Evolutionary conservation across 2,113 vertebrate species (phyloP).

Genomic region (Ornithorhynchus anatinus): DNA sequence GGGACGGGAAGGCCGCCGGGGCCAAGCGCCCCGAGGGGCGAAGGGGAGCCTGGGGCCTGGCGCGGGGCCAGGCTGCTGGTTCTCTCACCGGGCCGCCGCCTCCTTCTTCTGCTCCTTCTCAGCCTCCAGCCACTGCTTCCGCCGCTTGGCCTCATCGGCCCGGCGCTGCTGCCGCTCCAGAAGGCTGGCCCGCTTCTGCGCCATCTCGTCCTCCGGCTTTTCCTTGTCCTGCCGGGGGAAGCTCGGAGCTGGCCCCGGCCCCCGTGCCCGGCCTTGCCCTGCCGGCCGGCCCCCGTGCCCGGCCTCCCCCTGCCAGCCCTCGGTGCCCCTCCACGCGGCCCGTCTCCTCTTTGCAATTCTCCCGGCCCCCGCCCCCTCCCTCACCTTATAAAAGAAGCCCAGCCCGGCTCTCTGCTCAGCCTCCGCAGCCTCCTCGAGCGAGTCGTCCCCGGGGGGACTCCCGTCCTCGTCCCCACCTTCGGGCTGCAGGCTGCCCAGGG

Average conservation of each 20-base stretch:
- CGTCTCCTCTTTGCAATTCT: not conserved
- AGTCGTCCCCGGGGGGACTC: slow-evolving; percentile 66
- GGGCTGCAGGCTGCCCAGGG: slow-evolving; percentile 73
- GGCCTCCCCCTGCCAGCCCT: not conserved
- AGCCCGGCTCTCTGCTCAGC: slow-evolving; percentile 63
- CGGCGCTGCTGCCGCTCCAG: slow-evolving; percentile 88
- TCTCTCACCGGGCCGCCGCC: slow-evolving; percentile 66
- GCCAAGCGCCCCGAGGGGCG: rapidly evolving
- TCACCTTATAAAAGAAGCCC: slow-evolving; percentile 86
- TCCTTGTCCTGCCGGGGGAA: slow-evolving; percentile 69
- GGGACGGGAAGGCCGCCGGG: too few species aligned
- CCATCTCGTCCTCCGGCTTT: slow-evolving; percentile 86
- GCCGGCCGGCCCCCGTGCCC: not conserved
- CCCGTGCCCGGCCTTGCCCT: not conserved
- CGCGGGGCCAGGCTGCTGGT: rapidly evolving
- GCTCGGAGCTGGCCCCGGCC: not conserved
- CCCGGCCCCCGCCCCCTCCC: not conserved
- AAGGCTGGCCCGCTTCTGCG: slow-evolving; percentile 81
- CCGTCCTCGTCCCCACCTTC: slow-evolving; percentile 69
- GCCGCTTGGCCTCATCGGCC: slow-evolving; percentile 79
- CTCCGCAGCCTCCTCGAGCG: slow-evolving; percentile 76
- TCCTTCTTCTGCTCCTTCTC: slow-evolving; percentile 80
- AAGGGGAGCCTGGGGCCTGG: too few species aligned
- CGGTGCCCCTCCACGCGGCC: not conserved
- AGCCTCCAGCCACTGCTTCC: slow-evolving; percentile 83